Conservation (phyloP, 2,888 invertebrate species). For the Archaeoteleia sp. region DNA sequence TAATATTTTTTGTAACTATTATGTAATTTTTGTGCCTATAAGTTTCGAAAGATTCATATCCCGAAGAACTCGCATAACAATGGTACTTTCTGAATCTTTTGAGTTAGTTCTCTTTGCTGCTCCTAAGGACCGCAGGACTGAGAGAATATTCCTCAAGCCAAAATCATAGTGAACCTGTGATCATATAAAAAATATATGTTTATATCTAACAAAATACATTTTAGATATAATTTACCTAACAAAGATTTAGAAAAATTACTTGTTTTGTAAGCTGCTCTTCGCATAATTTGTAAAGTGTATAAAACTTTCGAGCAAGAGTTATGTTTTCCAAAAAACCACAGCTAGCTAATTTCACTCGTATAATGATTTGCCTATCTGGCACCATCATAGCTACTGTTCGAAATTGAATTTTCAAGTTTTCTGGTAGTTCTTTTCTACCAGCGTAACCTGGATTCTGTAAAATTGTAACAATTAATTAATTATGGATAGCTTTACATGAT, state of each 20-base stretch:
- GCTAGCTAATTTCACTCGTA: conserved; percentile 95
- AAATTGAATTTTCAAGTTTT: conserved; percentile 98
- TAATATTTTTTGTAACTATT: too few species aligned
- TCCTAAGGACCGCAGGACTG: conserved; percentile 93
- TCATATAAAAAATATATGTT: conserved; percentile 2
- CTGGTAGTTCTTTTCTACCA: conserved; percentile 95
- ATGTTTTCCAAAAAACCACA: conserved; percentile 98
- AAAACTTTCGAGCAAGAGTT: conserved; percentile 95
- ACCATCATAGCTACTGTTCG: conserved; percentile 99
- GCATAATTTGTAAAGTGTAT: conserved; percentile 96
- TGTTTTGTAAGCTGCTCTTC: conserved; percentile 98
- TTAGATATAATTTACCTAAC: too few species aligned
- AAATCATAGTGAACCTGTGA: conserved; percentile 95
- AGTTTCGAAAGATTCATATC: conserved; percentile 98
- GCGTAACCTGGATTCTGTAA: conserved; percentile 96
- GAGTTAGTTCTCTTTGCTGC: conserved; percentile 93
- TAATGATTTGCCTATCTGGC: conserved; percentile 97
- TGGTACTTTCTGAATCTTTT: conserved; percentile 95
- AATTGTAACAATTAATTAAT: too few species aligned
- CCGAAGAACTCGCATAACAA: conserved; percentile 96
- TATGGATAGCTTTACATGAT: too few species aligned
- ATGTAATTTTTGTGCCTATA: conserved; percentile 77
- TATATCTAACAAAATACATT: too few species aligned
- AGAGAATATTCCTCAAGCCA: conserved; percentile 95
- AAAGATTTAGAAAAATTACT: conserved; percentile 73